These are phyloP conservation scores for Sitta carolinensis DNA, from an alignment of 2,797 vertebrate species.

Conservation along the genomic window DNA sequence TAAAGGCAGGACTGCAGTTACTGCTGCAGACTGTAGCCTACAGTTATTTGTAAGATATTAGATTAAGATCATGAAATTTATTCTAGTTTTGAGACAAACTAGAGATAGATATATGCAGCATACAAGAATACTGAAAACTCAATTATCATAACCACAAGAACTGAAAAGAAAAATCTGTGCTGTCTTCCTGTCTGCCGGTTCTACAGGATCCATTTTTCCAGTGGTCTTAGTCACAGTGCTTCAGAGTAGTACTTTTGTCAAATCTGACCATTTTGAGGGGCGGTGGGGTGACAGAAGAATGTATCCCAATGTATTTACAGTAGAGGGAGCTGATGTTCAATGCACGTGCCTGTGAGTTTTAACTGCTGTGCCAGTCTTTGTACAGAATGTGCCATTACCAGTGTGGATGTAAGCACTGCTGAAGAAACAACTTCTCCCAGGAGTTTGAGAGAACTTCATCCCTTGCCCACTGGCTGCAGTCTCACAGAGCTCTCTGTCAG, in stretches of 20 bases:
- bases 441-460: not conserved
- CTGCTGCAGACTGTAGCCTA: conserved; percentile 18
- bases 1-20: conserved; percentile 19
- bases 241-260: not conserved
- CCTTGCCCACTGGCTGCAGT: not conserved
- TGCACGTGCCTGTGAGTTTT: not conserved
- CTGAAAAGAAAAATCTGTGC: conserved; percentile 31
- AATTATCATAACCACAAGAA: conserved; percentile 41
- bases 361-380: not conserved
- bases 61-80: conserved; percentile 42
- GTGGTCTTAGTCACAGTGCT: conserved; percentile 51
- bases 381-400: not conserved
- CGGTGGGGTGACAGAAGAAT: not conserved
- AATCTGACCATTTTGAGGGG: not conserved
- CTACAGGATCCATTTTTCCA: conserved; percentile 31
- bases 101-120: conserved; percentile 46
- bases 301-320: not conserved
- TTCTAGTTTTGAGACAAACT: conserved; percentile 32
- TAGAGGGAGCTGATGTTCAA: conserved; percentile 48
- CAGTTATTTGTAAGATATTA: conserved; percentile 51
- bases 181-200: not conserved
- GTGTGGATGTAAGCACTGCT: not conserved
- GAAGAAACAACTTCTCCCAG: not conserved
- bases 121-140: conserved; percentile 19
- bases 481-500: not conserved